A percentile compares a stretch with the other conserved stretches of the same genome.
Evolutionary conservation across 2,888 invertebrate genomes (phyloP).

Genomic region (Xylota sylvarum): DNA sequence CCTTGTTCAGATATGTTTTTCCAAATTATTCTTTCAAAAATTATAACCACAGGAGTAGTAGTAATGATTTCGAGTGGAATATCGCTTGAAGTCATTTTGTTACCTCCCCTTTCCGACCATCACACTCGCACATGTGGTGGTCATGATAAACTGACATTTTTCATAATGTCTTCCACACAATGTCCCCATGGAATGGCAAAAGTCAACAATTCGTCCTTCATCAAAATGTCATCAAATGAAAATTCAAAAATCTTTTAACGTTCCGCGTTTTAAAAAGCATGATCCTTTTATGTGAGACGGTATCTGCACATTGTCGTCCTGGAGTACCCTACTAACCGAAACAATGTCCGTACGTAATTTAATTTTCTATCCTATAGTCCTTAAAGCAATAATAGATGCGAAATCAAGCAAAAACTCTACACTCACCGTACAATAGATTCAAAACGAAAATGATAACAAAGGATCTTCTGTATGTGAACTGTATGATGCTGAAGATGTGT

Average conservation of each 20-base stretch:
- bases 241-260: conserved; percentile 64
- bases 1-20: conserved; percentile 13
- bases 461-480: conserved; percentile 16
- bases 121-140: conserved; percentile 21
- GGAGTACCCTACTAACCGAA: conserved; percentile 36
- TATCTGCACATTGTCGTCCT: conserved; percentile 21
- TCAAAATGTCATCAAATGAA: conserved; percentile 72
- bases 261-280: conserved; percentile 17
- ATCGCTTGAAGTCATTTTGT: no score
- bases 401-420: conserved; percentile 43
- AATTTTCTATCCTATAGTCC: conserved; percentile 53
- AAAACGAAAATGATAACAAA: conserved; percentile 47
- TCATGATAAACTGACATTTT: conserved; percentile 25
- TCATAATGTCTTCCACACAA: conserved; percentile 2
- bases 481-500: conserved; percentile 34
- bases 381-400: conserved; percentile 52
- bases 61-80: neutral
- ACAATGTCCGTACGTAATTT: conserved; percentile 62
- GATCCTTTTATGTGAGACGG: conserved; percentile 20
- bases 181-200: conserved; percentile 25
- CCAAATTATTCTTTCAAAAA: neutral
- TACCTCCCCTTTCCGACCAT: neutral
- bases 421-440: no score
- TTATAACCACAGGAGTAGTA: no score
- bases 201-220: conserved; percentile 59